A percentile compares a stretch with the other conserved stretches of the same genome.
Evolutionary conservation across 2,113 vertebrate species (phyloP).

Genomic region (Antennarius striatus): DNA sequence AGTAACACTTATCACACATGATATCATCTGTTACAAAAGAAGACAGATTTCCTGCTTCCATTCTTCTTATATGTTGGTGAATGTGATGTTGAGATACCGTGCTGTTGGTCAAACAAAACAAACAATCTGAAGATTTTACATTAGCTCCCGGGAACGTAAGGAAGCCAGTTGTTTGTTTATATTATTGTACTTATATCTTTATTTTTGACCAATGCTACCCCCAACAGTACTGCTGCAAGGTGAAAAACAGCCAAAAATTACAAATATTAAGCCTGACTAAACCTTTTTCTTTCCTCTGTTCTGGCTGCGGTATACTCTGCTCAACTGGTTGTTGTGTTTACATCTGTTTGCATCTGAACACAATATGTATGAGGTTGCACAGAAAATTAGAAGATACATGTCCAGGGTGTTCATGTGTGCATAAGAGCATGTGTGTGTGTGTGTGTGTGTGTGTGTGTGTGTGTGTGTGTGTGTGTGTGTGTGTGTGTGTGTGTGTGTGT

Average conservation of each 20-base stretch:
- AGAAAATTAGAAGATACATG: no score
- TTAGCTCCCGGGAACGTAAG: neutral
- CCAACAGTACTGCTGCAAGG: neutral
- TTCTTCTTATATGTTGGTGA: neutral
- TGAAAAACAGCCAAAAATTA: neutral
- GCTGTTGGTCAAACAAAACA: neutral
- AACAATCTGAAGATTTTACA: neutral
- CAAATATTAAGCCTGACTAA: neutral
- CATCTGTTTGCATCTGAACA: slow-evolving; percentile 13
- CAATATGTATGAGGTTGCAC: neutral
- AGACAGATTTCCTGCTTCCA: neutral
- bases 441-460: slow-evolving; percentile 8
- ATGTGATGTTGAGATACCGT: neutral
- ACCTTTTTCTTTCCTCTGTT: neutral
- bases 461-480: slow-evolving; percentile 13
- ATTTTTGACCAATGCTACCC: neutral
- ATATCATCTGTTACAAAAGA: no score
- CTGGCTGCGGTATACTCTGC: neutral
- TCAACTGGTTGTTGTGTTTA: neutral
- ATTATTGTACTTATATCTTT: neutral
- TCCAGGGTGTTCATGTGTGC: neutral
- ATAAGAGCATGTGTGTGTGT: slow-evolving; percentile 13
- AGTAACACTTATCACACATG: no score
- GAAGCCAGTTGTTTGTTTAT: neutral
- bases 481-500: slow-evolving; percentile 9